phyloP scores from a whole-genome alignment of 1,140 invertebrate species.

The Drosophila repletoides region DNA sequence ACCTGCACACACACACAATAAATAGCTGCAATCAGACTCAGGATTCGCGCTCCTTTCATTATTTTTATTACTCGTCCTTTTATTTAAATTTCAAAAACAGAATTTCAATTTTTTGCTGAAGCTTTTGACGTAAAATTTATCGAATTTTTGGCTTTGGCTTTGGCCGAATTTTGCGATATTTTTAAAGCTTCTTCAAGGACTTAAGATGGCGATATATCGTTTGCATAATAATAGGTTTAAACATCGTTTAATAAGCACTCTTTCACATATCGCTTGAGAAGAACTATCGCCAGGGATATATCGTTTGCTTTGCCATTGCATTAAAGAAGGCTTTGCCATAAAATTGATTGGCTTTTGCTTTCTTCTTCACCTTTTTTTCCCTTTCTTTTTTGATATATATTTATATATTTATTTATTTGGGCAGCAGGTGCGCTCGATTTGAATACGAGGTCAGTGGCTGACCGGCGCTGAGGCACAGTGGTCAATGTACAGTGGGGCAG shows the following conservation, averaged over 20 bases:
- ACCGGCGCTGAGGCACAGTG: background rate
- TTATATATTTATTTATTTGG: slow-evolving; percentile 8
- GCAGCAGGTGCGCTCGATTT: slow-evolving; percentile 19
- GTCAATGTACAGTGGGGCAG: slow-evolving; percentile 22
- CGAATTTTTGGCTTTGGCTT: slow-evolving; percentile 41
- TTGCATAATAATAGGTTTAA: no score
- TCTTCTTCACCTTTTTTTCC: no score
- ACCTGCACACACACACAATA: slow-evolving; percentile 67
- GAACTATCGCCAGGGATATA: no score
- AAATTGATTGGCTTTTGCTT: slow-evolving; percentile 43
- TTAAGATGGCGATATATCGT: no score
- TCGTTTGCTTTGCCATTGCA: no score
- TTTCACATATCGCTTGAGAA: no score
- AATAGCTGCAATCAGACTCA: slow-evolving; percentile 39
- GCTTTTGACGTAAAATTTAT: slow-evolving; percentile 68
- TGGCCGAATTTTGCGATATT: background rate
- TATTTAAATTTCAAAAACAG: slow-evolving; percentile 57
- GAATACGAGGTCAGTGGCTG: slow-evolving; percentile 28
- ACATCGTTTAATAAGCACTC: no score
- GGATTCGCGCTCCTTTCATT: slow-evolving; percentile 27
- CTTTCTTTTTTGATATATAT: background rate
- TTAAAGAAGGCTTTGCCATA: no score
- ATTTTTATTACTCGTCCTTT: background rate
- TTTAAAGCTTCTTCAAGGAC: no score
- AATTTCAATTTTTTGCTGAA: slow-evolving; percentile 15